A percentile compares a stretch with the other conserved stretches of the same genome.
phyloP scores from a whole-genome alignment of 2,888 invertebrate genomes.

The Andrena chrysosceles region DNA sequence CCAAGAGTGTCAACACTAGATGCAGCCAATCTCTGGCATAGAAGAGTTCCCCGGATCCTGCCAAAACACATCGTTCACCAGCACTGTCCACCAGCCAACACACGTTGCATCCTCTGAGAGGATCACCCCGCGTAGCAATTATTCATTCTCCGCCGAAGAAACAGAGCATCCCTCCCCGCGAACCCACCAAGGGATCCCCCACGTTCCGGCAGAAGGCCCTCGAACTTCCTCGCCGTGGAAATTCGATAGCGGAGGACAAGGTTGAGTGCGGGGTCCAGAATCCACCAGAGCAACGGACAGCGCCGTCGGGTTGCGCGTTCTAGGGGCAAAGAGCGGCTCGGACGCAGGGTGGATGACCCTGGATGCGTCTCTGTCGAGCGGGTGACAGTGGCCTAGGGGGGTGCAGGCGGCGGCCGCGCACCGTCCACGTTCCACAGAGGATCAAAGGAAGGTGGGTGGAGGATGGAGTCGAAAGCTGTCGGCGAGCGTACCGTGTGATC shows the following conservation, averaged over 20 bases:
- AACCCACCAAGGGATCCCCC: not conserved
- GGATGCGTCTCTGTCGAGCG: conserved; percentile 11
- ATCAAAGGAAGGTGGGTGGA: not conserved
- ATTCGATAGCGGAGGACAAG: conserved; percentile 30
- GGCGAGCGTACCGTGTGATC: conserved; percentile 27
- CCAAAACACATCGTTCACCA: no score
- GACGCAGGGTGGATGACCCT: conserved; percentile 36
- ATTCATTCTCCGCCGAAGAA: no score
- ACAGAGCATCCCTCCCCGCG: no score
- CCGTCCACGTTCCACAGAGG: conserved; percentile 5
- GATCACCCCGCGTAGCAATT: no score
- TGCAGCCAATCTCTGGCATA: no score
- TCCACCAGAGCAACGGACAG: not conserved
- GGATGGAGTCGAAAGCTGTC: not conserved
- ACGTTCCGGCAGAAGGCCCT: conserved; percentile 11
- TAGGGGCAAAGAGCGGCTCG: conserved; percentile 13
- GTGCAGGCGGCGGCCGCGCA: not conserved
- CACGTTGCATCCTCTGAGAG: no score
- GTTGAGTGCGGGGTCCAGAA: not conserved
- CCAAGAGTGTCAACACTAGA: no score
- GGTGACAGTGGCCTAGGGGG: conserved; percentile 2
- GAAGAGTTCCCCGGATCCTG: no score
- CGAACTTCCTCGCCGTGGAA: not conserved
- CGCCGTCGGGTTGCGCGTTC: conserved; percentile 13
- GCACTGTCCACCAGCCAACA: no score